These are phyloP conservation scores for Anguilla megastoma DNA, from an alignment of 2,797 vertebrate genomes.

Conservation along the genomic window DNA sequence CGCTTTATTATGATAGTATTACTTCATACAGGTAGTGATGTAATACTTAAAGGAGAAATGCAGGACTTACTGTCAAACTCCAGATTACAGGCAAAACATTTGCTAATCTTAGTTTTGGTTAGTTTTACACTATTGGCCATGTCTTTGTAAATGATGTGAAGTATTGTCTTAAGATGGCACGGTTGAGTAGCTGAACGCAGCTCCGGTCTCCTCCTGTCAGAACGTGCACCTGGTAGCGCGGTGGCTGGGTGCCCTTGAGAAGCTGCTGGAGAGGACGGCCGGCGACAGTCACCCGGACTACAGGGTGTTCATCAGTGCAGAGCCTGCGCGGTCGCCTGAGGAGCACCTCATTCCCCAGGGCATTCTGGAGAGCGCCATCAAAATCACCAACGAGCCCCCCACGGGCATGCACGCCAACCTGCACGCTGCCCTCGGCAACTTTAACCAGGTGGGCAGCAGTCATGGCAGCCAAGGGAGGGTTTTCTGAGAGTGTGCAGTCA, in stretches of 20 bases:
- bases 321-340: constrained; percentile 66
- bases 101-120: too few relatives aligned
- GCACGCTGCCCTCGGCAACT: constrained; percentile 76
- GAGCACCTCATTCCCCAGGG: constrained; percentile 78
- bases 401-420: constrained; percentile 78
- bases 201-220: constrained; percentile 49
- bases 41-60: too few relatives aligned
- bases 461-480: not conserved
- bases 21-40: too few relatives aligned
- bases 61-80: too few relatives aligned
- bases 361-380: constrained; percentile 80
- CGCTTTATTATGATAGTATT: too few relatives aligned
- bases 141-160: not conserved
- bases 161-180: not conserved
- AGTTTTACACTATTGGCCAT: not conserved
- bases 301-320: constrained; percentile 78
- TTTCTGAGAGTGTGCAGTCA: not conserved
- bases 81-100: too few relatives aligned
- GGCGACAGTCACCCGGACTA: constrained; percentile 69
- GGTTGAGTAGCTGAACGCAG: not conserved
- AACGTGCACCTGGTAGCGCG: constrained; percentile 78
- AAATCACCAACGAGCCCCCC: constrained; percentile 81
- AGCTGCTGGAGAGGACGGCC: constrained; percentile 68
- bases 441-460: constrained; percentile 72
- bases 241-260: constrained; percentile 78